Percentiles rank a stretch among this genome's conserved stretches.
Conservation (phyloP, 2,888 invertebrate genomes). For the Scaptomyza caliginosa region DNA sequence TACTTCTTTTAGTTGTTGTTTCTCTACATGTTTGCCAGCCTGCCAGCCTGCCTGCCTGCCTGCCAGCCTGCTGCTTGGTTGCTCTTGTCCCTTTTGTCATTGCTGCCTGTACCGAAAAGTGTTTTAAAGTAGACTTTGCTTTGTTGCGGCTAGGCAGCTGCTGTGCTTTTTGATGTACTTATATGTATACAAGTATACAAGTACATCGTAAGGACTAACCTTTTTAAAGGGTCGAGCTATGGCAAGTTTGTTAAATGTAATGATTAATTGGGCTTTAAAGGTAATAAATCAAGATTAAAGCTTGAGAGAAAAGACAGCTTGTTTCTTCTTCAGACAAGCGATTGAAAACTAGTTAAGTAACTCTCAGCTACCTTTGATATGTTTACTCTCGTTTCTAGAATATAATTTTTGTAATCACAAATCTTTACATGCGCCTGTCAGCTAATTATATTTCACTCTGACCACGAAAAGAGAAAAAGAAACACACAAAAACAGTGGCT, state of each 20-base stretch:
- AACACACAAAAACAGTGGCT: not conserved
- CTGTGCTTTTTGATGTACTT: conserved; percentile 35
- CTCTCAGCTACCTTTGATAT: not conserved
- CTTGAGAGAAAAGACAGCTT: not conserved
- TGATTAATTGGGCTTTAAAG: not conserved
- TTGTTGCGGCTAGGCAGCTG: conserved; percentile 59
- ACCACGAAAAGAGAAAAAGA: not conserved
- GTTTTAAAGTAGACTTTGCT: conserved; percentile 68
- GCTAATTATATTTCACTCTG: conserved; percentile 56
- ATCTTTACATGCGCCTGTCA: conserved; percentile 45
- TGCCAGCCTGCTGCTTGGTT: not conserved
- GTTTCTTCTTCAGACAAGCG: not conserved
- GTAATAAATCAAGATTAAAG: not conserved
- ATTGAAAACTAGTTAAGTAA: not conserved
- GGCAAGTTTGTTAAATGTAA: conserved; percentile 1
- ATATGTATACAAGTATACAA: not conserved
- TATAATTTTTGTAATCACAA: conserved; percentile 9
- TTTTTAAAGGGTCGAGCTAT: conserved; percentile 3
- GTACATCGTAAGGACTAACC: not conserved
- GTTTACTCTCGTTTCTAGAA: not conserved
- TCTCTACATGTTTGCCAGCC: conserved; percentile 19
- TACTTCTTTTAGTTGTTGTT: conserved; percentile 59
- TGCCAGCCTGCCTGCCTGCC: not conserved
- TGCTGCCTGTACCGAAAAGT: conserved; percentile 56
- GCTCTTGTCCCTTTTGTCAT: conserved; percentile 60